Base-by-base conservation (phyloP, 2,113 vertebrate species). In the Gopherus flavomarginatus region DNA sequence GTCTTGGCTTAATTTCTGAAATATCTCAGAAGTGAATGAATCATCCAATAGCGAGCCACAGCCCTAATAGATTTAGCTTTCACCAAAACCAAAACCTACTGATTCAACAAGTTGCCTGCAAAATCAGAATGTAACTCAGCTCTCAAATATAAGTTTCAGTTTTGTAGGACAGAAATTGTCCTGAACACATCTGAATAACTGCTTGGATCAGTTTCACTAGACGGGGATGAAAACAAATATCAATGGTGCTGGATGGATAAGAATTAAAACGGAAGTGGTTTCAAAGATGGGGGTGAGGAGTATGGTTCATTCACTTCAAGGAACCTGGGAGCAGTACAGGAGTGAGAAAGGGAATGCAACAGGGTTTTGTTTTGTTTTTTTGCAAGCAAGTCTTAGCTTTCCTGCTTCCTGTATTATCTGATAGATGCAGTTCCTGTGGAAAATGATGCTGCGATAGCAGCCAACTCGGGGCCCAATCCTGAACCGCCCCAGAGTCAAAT, bases 41-140 rank as follows among this genome's bases (percentile, higher is more conserved):
- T 97, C 97, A 97, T 69, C 24, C 47, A 8, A 1, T 6, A 77
- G 89, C 81, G 92, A 87, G 81, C 0, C 65, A 57, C 52, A 87
- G 69, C 65, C 62, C 75, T 75, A 88, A n/a, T 56, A 85, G 89
- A 91, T 47, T 93, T 81, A 94, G 93, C 94, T 97, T 96, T 96
- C 97, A 97, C 96, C 96, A 97, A 96, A 98, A 98, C 91, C 5
- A 96, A 97, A 98, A 97, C 84, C 5, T 52, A 6, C 47, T 1
- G 27, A 93, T 93, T 96, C 95, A 90, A 95, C 93, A 96, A 95
- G 54, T 5, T 75, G 22, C 35, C 88, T 49, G n/a, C 3, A 85
- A 54, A 38, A 77, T 83, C 91, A n/a, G 53, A 31, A 35, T 16
- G 1, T 8, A 87, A 29, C 19, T 69, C 56, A 38, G 59, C 86